Conservation (phyloP, 2,888 invertebrate species). For the Euclidia mi region DNA sequence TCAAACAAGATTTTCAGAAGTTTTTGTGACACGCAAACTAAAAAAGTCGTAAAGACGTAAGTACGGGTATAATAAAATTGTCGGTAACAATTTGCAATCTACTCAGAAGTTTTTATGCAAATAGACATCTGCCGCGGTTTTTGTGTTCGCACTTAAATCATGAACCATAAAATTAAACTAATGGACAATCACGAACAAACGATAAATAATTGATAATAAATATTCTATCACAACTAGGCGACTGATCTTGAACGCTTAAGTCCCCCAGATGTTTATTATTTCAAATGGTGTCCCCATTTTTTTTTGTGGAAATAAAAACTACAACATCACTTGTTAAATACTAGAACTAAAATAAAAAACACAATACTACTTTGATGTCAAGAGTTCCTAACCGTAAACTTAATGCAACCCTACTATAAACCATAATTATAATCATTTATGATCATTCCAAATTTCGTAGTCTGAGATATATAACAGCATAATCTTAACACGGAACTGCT, state of each 20-base stretch:
- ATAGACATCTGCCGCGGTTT: constrained; percentile 44
- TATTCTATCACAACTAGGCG: too few species aligned
- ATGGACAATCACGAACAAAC: constrained; percentile 20
- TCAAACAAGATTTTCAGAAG: background rate
- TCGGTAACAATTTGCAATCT: constrained; percentile 47
- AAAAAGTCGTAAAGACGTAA: constrained; percentile 4
- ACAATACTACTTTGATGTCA: too few species aligned
- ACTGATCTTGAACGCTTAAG: too few species aligned
- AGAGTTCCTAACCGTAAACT: too few species aligned
- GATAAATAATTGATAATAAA: too few species aligned
- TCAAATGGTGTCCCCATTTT: too few species aligned
- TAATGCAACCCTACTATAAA: too few species aligned
- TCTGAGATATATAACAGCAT: background rate
- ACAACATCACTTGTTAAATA: too few species aligned
- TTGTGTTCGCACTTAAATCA: constrained; percentile 37
- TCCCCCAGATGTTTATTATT: too few species aligned
- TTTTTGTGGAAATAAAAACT: too few species aligned
- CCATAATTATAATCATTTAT: too few species aligned
- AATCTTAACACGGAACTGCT: background rate
- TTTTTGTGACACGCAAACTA: constrained; percentile 6
- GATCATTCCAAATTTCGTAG: background rate
- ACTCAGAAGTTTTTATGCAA: constrained; percentile 60
- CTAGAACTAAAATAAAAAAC: too few species aligned
- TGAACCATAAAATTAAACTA: constrained; percentile 35
- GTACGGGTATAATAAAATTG: constrained; percentile 13